Evolutionary conservation across 2,888 invertebrate genomes (phyloP).

Genomic region (Spisula subtruncata): DNA sequence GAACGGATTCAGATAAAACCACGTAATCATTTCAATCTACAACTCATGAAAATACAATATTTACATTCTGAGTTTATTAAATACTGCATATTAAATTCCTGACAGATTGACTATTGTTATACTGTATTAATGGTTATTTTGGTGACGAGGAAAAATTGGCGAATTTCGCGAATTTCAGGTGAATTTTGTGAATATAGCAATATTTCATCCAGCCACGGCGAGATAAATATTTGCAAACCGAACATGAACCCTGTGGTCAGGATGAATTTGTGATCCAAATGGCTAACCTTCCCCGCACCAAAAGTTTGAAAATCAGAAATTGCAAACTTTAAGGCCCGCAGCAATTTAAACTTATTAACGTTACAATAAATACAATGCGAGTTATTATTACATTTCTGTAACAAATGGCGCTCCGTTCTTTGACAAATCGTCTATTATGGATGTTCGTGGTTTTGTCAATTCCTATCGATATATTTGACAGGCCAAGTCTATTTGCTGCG

Average conservation of each 20-base stretch:
- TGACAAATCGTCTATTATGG: neutral
- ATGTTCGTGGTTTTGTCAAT: neutral
- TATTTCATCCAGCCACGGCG: no score
- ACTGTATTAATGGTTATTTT: no score
- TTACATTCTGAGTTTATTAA: constrained; percentile 4
- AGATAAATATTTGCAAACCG: no score
- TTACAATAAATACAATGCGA: neutral
- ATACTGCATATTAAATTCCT: constrained; percentile 13
- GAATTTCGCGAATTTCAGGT: no score
- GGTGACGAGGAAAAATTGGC: no score
- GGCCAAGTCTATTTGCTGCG: constrained; percentile 41
- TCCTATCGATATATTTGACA: constrained; percentile 32
- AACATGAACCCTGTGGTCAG: no score
- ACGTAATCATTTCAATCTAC: neutral
- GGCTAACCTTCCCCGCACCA: no score
- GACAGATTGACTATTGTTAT: neutral
- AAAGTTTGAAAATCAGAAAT: no score
- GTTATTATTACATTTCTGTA: neutral
- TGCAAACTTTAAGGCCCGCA: no score
- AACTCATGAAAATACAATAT: neutral
- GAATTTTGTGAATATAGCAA: no score
- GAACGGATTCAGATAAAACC: neutral
- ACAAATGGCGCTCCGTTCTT: neutral
- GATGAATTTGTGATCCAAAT: no score
- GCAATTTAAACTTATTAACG: no score